A percentile compares a stretch with the other conserved stretches of the same genome.
These are phyloP conservation scores for Ctena decussata DNA, from an alignment of 2,888 invertebrate genomes.

Conservation along the genomic window DNA sequence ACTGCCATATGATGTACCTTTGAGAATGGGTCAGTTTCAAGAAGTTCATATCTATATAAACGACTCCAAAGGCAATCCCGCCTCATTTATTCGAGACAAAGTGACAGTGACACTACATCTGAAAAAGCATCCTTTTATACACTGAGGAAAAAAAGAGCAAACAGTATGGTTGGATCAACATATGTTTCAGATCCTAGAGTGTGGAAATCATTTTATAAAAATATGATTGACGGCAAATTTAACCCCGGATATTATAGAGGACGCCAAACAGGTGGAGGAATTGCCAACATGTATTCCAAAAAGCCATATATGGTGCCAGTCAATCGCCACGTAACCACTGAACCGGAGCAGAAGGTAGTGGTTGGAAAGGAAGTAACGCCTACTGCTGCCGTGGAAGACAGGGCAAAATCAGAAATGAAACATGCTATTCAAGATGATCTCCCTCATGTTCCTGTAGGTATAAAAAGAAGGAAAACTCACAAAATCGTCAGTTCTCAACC, in stretches of 20 bases:
- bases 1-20: too few relatives aligned
- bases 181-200: background rate
- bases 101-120: too few relatives aligned
- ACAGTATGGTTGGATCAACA: conserved; percentile 10
- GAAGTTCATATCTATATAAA: too few relatives aligned
- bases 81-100: too few relatives aligned
- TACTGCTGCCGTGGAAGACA: conserved; percentile 29
- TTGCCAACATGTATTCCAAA: conserved; percentile 30
- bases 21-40: too few relatives aligned
- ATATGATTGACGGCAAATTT: background rate
- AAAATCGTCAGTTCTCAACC: too few relatives aligned
- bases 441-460: conserved; percentile 27
- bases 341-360: background rate
- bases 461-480: background rate
- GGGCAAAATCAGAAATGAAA: conserved; percentile 32
- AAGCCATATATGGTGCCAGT: conserved; percentile 34
- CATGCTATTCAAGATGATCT: conserved; percentile 15
- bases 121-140: too few relatives aligned
- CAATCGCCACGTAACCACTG: background rate
- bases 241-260: conserved; percentile 30
- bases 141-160: too few relatives aligned
- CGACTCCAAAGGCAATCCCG: too few relatives aligned
- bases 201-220: background rate
- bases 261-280: conserved; percentile 19
- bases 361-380: conserved; percentile 18